Percentiles rank a stretch among this genome's conserved stretches.
Evolutionary conservation across 2,797 vertebrate genomes (phyloP).

Genomic region (Hafferia zeledoni): DNA sequence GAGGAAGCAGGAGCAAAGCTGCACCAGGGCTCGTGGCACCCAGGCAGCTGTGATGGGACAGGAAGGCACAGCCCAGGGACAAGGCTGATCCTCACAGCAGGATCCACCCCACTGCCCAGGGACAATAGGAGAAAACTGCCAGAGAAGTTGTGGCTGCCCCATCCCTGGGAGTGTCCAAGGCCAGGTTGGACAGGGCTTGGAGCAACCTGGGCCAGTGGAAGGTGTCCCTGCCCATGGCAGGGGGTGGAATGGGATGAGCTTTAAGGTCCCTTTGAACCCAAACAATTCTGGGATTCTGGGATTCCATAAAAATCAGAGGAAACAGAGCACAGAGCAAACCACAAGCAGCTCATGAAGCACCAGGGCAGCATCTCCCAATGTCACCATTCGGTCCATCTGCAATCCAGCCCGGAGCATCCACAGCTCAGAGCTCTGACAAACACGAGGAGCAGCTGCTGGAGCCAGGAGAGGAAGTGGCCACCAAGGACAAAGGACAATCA

Average conservation of each 20-base stretch:
- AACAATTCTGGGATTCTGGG: not conserved
- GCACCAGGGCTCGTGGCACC: rapidly evolving
- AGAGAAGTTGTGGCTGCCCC: not conserved
- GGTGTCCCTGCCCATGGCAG: not conserved
- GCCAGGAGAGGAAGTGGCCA: not conserved
- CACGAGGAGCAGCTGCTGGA: not conserved
- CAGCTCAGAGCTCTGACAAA: not conserved
- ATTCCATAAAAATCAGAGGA: not conserved
- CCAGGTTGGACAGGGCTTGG: not conserved
- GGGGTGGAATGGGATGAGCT: not conserved
- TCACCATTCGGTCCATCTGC: not conserved
- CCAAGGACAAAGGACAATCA: not conserved
- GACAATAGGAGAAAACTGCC: rapidly evolving
- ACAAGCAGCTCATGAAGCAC: not conserved
- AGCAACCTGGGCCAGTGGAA: not conserved
- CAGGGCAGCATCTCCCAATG: not conserved
- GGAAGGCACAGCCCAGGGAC: not conserved
- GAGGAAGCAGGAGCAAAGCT: not conserved
- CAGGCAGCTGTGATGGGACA: not conserved
- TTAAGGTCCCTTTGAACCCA: not conserved
- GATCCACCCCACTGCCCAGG: not conserved
- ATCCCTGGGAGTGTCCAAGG: not conserved
- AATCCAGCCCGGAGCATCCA: not conserved
- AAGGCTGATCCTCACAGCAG: not conserved
- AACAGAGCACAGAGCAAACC: not conserved